Evolutionary conservation across 2,113 vertebrate species (phyloP), one percentile per base, ranked within the genome.

Genomic region (Piaya cayana): DNA sequence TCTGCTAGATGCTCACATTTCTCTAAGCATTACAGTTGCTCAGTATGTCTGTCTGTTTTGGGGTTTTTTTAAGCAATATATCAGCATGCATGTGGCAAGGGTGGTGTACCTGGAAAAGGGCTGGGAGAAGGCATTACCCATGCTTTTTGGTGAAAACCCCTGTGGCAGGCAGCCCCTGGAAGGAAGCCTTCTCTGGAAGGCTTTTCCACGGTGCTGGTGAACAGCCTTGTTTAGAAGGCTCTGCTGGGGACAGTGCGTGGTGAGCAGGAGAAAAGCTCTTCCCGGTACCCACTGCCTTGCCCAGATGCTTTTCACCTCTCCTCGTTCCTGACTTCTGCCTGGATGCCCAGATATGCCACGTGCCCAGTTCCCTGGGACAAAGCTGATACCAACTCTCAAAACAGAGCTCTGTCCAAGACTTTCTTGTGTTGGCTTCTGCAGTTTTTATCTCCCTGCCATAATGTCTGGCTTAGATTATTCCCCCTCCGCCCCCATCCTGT

Each of bases 261-360:
- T 12, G 34, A 70, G 55, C 8, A 1, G 45, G 30, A 70, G 50
- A 8, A 8, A 58, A 56, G 64, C 75, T 53, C 55, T 18, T 62
- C 55, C 55, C 2, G 2, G 36, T 14, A 23, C 34, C 29, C 3
- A 1, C 71, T 62, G 72, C 55, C 63, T 36, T 68, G 27, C 42
- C 50, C 9, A 0, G 30, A 4, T 18, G 50, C 60, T 65, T 25
- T 55, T 37, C 32, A 50, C 17, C 13, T 42, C 62, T 91, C 86
- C 81, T 49, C 37, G 11, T 21, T 36, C 88, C 71, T 15, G 23
- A 4, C 27, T 82, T 36, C 21, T 21, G 32, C 69, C 84, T 27
- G 29, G 64, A 12, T 0, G 2, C 55, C 75, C 79, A 45, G n/a
- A 23, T 0, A 4, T 21, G 62, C 71, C 49, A 11, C 4, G 2